phyloP scores from a whole-genome alignment of 2,888 invertebrate species.

The Leptinotarsa tumamoca region DNA sequence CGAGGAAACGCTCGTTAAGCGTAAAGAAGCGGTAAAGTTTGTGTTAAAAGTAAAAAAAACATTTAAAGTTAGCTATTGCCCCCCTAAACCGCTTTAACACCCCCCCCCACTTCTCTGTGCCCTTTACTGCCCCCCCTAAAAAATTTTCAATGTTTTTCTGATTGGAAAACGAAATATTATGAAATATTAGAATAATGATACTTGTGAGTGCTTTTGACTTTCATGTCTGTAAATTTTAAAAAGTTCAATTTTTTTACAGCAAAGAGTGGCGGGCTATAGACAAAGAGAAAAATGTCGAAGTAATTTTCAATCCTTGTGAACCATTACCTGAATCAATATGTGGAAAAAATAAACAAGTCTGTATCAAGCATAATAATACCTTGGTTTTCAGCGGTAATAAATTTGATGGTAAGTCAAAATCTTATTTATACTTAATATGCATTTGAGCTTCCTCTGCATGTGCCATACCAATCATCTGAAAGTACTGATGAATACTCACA shows the following conservation, averaged over 20 bases:
- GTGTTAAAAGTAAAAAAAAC: too few species aligned
- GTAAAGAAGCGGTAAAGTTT: too few species aligned
- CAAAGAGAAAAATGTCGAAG: background rate
- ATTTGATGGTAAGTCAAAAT: background rate
- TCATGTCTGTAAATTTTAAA: background rate
- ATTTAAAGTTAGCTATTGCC: too few species aligned
- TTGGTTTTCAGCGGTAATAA: background rate
- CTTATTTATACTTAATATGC: too few species aligned
- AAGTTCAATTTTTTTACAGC: background rate
- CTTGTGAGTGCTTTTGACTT: background rate
- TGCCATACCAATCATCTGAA: too few species aligned
- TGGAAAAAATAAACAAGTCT: background rate
- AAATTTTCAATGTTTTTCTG: too few species aligned
- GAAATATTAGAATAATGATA: background rate
- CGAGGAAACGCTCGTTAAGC: too few species aligned
- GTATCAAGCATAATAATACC: background rate
- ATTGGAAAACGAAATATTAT: background rate
- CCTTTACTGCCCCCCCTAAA: too few species aligned
- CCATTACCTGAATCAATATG: background rate
- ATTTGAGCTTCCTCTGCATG: too few species aligned
- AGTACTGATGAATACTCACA: too few species aligned
- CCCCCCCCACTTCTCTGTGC: too few species aligned
- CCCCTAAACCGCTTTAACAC: too few species aligned
- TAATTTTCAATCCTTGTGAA: slow-evolving; percentile 3
- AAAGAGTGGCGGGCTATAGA: background rate